Percentiles rank a stretch among this genome's conserved stretches.
These are phyloP conservation scores for Sebastes kiyomatsui DNA, from an alignment of 2,797 vertebrate genomes.

Conservation along the genomic window DNA sequence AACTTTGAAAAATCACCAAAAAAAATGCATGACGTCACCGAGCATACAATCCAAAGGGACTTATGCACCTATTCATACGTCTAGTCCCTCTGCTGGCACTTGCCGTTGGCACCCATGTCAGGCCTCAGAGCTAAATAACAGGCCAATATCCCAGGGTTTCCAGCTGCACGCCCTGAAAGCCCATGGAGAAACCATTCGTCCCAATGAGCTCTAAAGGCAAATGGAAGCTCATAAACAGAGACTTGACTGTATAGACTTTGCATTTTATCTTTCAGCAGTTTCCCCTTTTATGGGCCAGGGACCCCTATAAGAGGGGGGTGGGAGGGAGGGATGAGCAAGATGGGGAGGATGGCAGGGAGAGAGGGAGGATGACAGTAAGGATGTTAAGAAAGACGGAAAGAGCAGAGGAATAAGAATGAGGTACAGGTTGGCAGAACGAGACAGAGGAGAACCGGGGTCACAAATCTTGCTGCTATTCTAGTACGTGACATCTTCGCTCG, in stretches of 20 bases:
- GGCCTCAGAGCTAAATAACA: slow-evolving; percentile 71
- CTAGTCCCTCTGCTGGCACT: slow-evolving; percentile 57
- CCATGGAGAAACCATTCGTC: slow-evolving; percentile 87
- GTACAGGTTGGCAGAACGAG: slow-evolving; percentile 63
- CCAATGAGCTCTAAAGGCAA: slow-evolving; percentile 95
- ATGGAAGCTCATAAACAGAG: slow-evolving; percentile 97
- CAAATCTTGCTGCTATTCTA: slow-evolving; percentile 99
- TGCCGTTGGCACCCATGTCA: slow-evolving; percentile 58
- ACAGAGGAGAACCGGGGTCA: slow-evolving; percentile 85
- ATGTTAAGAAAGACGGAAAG: slow-evolving; percentile 56
- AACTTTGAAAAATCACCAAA: slow-evolving; percentile 28
- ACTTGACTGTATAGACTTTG: slow-evolving; percentile 97
- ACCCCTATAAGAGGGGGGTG: slow-evolving; percentile 83
- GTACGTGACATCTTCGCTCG: slow-evolving; percentile 98
- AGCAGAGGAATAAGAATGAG: slow-evolving; percentile 73
- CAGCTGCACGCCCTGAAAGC: slow-evolving; percentile 69
- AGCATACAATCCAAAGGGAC: slow-evolving; percentile 35
- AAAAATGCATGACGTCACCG: slow-evolving; percentile 52
- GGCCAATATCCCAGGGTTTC: slow-evolving; percentile 68
- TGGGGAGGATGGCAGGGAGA: slow-evolving; percentile 41
- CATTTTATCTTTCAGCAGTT: slow-evolving; percentile 97
- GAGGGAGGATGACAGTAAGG: slow-evolving; percentile 43
- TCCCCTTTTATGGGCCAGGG: slow-evolving; percentile 92
- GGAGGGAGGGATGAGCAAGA: slow-evolving; percentile 32
- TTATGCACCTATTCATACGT: slow-evolving; percentile 59